phyloP scores from a whole-genome alignment of 2,888 invertebrate species.

The Pyrrhosoma nymphula region DNA sequence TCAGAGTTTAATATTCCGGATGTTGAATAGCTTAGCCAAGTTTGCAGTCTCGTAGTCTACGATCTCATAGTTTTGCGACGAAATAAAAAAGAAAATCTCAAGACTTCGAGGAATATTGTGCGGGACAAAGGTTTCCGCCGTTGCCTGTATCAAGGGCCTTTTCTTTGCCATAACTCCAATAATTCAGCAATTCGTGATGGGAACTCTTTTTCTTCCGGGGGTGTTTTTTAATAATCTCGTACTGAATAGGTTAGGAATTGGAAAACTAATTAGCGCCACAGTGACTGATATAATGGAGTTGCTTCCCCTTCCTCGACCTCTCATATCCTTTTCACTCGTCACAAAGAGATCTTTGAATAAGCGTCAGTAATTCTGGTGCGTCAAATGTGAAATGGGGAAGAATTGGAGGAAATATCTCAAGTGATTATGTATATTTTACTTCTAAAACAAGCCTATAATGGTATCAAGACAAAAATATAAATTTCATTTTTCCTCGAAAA shows the following conservation, averaged over 20 bases:
- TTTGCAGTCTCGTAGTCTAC: neutral
- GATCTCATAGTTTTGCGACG: neutral
- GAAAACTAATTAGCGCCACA: neutral
- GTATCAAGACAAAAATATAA: too few relatives aligned
- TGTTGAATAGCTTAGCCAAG: neutral
- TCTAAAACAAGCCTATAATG: neutral
- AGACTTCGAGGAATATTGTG: neutral
- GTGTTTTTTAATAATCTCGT: neutral
- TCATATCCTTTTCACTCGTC: neutral
- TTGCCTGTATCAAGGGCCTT: neutral
- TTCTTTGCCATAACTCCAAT: neutral
- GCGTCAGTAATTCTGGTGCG: neutral
- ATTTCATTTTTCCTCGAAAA: neutral
- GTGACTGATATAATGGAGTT: conserved; percentile 6
- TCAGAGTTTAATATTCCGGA: neutral
- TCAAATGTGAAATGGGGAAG: neutral
- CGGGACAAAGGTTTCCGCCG: neutral
- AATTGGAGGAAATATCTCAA: neutral
- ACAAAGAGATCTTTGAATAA: neutral
- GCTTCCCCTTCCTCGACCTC: neutral
- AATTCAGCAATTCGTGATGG: neutral
- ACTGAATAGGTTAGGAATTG: neutral
- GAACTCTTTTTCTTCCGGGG: neutral
- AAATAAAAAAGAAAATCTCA: neutral
- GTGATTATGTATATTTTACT: neutral